A percentile compares a stretch with the other conserved stretches of the same genome.
These are phyloP conservation scores for Gadopsis marmoratus DNA, from an alignment of 2,797 vertebrate species.

Conservation along the genomic window DNA sequence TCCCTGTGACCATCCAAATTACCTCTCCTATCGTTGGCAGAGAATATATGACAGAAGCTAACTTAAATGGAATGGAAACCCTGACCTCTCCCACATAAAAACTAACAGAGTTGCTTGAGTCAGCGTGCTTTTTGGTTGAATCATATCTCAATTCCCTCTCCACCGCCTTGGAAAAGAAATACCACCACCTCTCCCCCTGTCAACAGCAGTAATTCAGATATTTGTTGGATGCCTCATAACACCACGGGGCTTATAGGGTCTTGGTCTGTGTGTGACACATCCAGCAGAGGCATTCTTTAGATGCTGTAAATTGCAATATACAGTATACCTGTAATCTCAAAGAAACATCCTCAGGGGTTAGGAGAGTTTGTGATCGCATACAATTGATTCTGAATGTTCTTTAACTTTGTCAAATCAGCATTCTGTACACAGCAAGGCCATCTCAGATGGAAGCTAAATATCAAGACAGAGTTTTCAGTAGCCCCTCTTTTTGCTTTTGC, in stretches of 20 bases:
- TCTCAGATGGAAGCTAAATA: conserved; percentile 22
- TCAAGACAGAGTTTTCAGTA: conserved; percentile 13
- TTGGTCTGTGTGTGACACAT: conserved; percentile 58
- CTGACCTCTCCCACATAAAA: conserved; percentile 82
- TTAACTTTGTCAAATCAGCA: conserved; percentile 23
- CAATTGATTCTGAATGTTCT: conserved; percentile 40
- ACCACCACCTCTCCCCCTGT: conserved; percentile 73
- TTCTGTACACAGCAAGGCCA: conserved; percentile 16
- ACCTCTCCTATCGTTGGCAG: conserved; percentile 50
- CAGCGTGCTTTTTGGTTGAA: conserved; percentile 84
- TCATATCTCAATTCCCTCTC: conserved; percentile 85
- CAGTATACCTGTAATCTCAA: conserved; percentile 42
- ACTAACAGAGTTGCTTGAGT: conserved; percentile 79
- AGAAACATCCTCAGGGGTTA: conserved; percentile 21
- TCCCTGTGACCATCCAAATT: conserved; percentile 65
- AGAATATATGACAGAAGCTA: conserved; percentile 75
- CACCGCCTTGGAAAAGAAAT: conserved; percentile 80
- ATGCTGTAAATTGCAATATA: conserved; percentile 55
- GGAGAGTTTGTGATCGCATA: conserved; percentile 12
- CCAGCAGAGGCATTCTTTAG: conserved; percentile 49
- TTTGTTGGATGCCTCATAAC: conserved; percentile 72
- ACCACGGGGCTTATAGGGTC: conserved; percentile 65
- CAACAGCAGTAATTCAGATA: conserved; percentile 77
- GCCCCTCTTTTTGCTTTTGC: conserved; percentile 6
- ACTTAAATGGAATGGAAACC: conserved; percentile 79